These are phyloP conservation scores for Camponotus floridanus DNA, from an alignment of 1,140 invertebrate species.

Conservation along the genomic window DNA sequence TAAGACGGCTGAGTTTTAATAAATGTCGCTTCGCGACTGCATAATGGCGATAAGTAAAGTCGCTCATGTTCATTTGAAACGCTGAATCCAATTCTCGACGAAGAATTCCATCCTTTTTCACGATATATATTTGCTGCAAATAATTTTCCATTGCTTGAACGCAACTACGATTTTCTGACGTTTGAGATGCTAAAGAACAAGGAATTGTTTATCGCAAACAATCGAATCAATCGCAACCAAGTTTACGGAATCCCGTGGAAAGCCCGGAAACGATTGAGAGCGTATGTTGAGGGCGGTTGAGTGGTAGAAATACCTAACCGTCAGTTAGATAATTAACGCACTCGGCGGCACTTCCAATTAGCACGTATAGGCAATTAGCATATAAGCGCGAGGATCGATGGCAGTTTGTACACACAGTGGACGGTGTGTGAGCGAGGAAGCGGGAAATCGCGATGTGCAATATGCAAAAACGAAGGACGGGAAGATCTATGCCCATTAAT, in stretches of 20 bases:
- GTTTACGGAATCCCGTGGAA: conserved; percentile 45
- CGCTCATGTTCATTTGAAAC: conserved; percentile 3
- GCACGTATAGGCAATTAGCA: conserved; percentile 67
- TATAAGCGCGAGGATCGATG: conserved; percentile 63
- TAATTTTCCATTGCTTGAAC: neutral
- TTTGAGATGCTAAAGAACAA: neutral
- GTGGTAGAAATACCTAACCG: conserved; percentile 56
- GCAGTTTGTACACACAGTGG: conserved; percentile 21
- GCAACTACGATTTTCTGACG: neutral
- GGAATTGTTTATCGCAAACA: conserved; percentile 1
- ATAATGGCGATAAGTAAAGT: conserved; percentile 42
- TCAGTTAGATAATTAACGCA: conserved; percentile 75
- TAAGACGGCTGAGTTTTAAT: conserved; percentile 27
- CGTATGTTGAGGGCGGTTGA: conserved; percentile 12
- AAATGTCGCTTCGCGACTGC: conserved; percentile 16
- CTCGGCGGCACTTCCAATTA: conserved; percentile 69
- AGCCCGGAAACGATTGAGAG: conserved; percentile 46
- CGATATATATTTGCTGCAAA: neutral
- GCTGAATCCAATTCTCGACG: neutral
- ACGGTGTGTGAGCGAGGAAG: conserved; percentile 28
- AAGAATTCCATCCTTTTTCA: neutral
- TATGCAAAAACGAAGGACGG: conserved; percentile 52
- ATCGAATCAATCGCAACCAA: conserved; percentile 31
- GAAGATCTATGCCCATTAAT: conserved; percentile 59
- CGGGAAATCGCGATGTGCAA: conserved; percentile 42